Base-by-base conservation (phyloP, 2,797 vertebrate species). In the Sebastes diploproa region DNA sequence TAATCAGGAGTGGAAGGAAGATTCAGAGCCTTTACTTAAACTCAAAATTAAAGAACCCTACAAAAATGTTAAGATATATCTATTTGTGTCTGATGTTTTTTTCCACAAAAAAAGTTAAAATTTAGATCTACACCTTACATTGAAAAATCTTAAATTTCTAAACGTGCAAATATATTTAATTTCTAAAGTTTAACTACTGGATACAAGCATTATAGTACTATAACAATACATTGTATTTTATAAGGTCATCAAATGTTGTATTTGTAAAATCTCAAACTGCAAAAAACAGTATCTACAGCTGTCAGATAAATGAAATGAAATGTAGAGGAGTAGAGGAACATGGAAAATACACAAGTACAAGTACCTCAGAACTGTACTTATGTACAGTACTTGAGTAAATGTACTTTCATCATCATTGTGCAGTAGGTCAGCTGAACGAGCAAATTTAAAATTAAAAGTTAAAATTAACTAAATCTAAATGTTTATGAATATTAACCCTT, bases 101-200 rank as follows among this genome's bases (percentile, higher is more conserved):
- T 0, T 46, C 16, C 42, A 18, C 0, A 42, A 18, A 46, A 46
- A 46, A 46, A 46, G 16, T 46, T 18, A 6, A 0, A 42, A 46
- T 18, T 46, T 46, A 46, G 1, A 46, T n/a, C 20, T 10, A 52
- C 20, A 7, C 46, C 18, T 50, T 52, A 52, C 16, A 50, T 18
- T 52, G 50, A 52, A 52, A 46, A 46, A 46, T 46, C 42, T 46
- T 46, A 18, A 46, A 46, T 46, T 18, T 46, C 14, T 16, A 18
- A 46, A 46, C 3, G 16, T 46, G 16, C 14, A 52, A 0, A 52
- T 52, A 52, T 52, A 52, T 52, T 52, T n/a, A 52, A 52, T 52
- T 52, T 52, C 50, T 18, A 18, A 46, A n/a, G 20, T n/a, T 52
- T 52, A 52, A 20, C 20, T 52, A n/a, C 50, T 52, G 50, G 50